Conservation (phyloP, 2,888 invertebrate genomes). For the Stenurella melanura region DNA sequence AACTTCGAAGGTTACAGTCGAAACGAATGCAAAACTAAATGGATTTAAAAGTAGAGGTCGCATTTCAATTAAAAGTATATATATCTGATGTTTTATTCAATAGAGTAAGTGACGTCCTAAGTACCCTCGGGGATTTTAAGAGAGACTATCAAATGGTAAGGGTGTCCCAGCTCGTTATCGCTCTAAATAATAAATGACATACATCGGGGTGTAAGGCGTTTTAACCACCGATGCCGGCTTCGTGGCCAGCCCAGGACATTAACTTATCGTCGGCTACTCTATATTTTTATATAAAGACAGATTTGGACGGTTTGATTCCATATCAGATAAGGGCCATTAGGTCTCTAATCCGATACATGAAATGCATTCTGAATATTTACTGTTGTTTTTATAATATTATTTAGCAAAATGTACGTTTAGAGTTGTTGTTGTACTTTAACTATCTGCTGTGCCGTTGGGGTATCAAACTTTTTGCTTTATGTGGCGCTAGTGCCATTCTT, state of each 20-base stretch:
- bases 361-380: background rate
- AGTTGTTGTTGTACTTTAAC: too few species aligned
- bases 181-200: constrained; percentile 66
- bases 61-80: constrained; percentile 60
- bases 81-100: constrained; percentile 66
- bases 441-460: too few species aligned
- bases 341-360: background rate
- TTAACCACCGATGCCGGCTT: constrained; percentile 48
- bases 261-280: constrained; percentile 45
- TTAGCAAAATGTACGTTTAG: background rate
- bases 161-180: constrained; percentile 69
- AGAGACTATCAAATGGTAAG: constrained; percentile 64
- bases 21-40: constrained; percentile 34
- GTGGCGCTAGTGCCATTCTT: too few species aligned
- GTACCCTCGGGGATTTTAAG: constrained; percentile 59
- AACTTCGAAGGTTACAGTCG: background rate
- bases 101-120: constrained; percentile 59
- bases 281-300: constrained; percentile 25
- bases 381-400: too few species aligned
- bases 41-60: constrained; percentile 53
- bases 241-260: constrained; percentile 57
- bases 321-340: background rate
- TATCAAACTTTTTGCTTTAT: too few species aligned
- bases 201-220: constrained; percentile 63
- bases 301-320: constrained; percentile 5